Evolutionary conservation across 2,113 vertebrate species (phyloP).

Genomic region (Perognathus longimembris): DNA sequence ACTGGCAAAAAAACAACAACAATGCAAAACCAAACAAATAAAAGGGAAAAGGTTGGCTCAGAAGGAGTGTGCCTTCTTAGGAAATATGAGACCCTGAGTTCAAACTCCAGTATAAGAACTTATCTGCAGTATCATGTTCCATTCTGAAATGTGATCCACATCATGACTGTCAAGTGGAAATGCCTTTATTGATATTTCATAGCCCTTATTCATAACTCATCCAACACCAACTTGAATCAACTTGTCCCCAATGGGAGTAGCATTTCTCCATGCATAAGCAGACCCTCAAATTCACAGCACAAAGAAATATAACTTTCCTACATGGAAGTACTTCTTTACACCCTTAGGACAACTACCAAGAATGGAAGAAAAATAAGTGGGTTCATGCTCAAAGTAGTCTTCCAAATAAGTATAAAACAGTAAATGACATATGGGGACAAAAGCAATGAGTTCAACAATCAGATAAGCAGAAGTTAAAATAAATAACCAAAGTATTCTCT

Average conservation of each 20-base stretch:
- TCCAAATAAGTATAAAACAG: background rate
- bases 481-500: background rate
- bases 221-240: slow-evolving; percentile 10
- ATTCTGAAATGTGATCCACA: background rate
- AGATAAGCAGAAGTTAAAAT: slow-evolving; percentile 4
- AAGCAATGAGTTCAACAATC: background rate
- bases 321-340: slow-evolving; percentile 7
- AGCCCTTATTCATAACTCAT: background rate
- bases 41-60: too few species aligned
- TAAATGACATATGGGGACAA: background rate
- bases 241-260: background rate
- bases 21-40: too few species aligned
- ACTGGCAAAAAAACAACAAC: too few species aligned
- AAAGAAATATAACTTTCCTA: background rate
- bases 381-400: background rate
- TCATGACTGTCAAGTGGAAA: background rate
- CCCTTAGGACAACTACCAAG: background rate
- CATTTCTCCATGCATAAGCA: background rate
- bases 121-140: background rate
- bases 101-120: too few species aligned
- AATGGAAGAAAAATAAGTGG: slow-evolving; percentile 22
- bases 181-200: background rate
- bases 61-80: too few species aligned
- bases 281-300: slow-evolving; percentile 25
- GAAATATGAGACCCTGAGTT: too few species aligned